Base-by-base conservation (phyloP, 2,888 invertebrate species). In the Stenoptilia bipunctidactyla region DNA sequence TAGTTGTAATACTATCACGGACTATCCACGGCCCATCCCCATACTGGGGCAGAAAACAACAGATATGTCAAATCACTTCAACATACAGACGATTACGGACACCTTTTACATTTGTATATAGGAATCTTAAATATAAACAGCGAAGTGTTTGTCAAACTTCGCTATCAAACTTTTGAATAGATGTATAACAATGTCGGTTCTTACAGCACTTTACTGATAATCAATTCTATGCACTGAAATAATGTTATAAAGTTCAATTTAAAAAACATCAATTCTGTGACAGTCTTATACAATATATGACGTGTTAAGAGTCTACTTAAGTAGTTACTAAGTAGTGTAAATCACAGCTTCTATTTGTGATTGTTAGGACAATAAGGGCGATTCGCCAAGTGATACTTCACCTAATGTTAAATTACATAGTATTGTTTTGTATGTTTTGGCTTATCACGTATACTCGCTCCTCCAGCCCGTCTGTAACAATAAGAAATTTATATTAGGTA, bases 391-490 rank as follows among this genome's bases (percentile, higher is more conserved):
- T 30, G n/a, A 30, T n/a, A 30, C 12, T 8, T 30, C 30, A 30
- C 30, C 30, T n/a, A 12, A 9, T 4, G 2, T 9, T 9, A 12
- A n/a, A 30, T 25, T 9, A 25, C 9, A 5, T 25, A 25, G 5
- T 25, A 6, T 5, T 9, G 30, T 9, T 8, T 30, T 30, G n/a
- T 30, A 3, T 3, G 12, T n/a, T 30, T 68, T 69, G 70, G 77
- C 86, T 88, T 91, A 93, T 94, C 94, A 94, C 92, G 94, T 93
- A 84, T 94, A 94, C 83, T 94, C 94, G 65, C 93, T 92, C 85
- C 94, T 89, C 94, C 94, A 94, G 66, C 94, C 92, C 76, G 92
- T 91, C 94, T 94, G 90, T 45, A 89, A 89, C 34, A 34, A 34
- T 12, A 40, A 36, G 30, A 33, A 34, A 35, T 10, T 5, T 20